Conservation (phyloP, 2,113 vertebrate species). For the Herpetotheres cachinnans region DNA sequence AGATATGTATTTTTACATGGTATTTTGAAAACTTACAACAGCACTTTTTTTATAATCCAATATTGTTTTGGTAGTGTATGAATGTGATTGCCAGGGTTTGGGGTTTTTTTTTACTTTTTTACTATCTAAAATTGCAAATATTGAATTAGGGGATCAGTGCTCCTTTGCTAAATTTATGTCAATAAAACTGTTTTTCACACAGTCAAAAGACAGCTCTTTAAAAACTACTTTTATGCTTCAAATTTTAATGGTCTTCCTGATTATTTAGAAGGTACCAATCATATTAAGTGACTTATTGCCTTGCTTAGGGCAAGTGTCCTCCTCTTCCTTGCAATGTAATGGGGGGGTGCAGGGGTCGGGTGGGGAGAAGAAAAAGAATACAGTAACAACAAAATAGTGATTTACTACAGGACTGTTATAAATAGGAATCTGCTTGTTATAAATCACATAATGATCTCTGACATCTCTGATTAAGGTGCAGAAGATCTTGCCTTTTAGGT, state of each 20-base stretch:
- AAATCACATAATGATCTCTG: background rate
- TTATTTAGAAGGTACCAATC: background rate
- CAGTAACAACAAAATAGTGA: background rate
- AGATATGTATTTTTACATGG: background rate
- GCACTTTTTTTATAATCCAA: background rate
- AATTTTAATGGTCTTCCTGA: background rate
- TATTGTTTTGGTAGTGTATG: background rate
- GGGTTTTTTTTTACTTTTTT: background rate
- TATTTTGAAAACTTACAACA: background rate
- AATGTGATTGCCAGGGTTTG: background rate
- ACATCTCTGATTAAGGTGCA: background rate
- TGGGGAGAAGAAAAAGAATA: accelerated
- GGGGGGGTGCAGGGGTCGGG: too few relatives aligned
- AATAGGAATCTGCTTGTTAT: background rate
- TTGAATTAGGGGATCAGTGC: background rate
- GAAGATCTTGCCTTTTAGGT: background rate
- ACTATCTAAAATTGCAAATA: background rate
- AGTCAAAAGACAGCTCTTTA: background rate
- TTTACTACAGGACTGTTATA: background rate
- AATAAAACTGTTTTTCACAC: background rate
- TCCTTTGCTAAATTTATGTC: background rate
- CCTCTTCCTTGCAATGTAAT: background rate
- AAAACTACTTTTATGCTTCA: background rate
- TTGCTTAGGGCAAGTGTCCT: background rate
- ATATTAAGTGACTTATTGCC: background rate